These are phyloP conservation scores for Tenthredo mesomela DNA, from an alignment of 2,888 invertebrate genomes.

Conservation along the genomic window DNA sequence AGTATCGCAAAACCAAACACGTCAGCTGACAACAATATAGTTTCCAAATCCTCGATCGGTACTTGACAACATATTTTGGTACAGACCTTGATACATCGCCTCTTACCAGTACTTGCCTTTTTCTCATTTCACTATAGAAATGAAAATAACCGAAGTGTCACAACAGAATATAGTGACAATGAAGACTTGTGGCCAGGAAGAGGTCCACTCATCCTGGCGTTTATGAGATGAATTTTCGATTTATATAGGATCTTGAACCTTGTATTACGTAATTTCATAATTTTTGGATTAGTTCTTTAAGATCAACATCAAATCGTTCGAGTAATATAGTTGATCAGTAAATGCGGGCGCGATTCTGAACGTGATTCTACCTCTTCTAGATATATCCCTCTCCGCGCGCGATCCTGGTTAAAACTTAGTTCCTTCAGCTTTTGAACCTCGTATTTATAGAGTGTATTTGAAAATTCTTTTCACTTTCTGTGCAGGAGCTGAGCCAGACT, in stretches of 20 bases:
- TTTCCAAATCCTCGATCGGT: neutral
- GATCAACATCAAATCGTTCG: neutral
- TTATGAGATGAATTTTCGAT: neutral
- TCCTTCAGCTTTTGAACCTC: conserved; percentile 17
- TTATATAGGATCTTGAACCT: neutral
- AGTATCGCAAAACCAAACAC: neutral
- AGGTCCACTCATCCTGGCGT: neutral
- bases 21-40: neutral
- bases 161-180: neutral
- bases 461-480: conserved; percentile 63
- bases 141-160: neutral
- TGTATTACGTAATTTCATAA: neutral
- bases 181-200: neutral
- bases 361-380: neutral
- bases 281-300: neutral
- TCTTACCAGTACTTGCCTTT: neutral
- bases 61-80: neutral
- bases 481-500: conserved; percentile 90
- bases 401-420: conserved; percentile 22
- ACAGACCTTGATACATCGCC: neutral
- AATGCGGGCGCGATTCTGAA: neutral
- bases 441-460: conserved; percentile 50
- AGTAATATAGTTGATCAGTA: conserved; percentile 15
- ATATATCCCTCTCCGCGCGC: conserved; percentile 29
- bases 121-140: neutral